Evolutionary conservation across 1,140 invertebrate species (phyloP), one percentile per base, ranked within the genome.

Genomic region (Onthophagus taurus): DNA sequence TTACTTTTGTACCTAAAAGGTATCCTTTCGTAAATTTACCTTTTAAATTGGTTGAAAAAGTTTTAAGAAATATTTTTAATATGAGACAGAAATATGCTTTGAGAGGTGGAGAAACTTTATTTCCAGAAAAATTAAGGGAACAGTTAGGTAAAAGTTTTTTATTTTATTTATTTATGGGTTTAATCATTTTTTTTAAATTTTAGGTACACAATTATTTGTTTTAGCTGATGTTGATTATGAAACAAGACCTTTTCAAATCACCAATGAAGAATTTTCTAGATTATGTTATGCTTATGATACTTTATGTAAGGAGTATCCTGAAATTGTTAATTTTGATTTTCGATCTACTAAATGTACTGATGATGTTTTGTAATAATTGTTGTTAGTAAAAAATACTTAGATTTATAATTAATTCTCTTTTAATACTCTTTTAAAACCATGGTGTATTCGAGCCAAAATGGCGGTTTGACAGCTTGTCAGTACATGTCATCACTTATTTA

Each of bases 21-120:
- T 62, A 74, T 35, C 94, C 96, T 2, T 57, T 80, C 3, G 87
- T 93, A 49, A 64, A 76, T 30, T 69, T 89, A 19, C 79, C 88
- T 0, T 98, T 97, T 66, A 64, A 79, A 49, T 60, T 94, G 9
- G 81, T 96, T 31, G 92, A 98, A 61, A 97, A 96, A 72, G 79
- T 99, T 14, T 69, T 82, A 0, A 69, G 90, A 0, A 79, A 84
- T 49, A 70, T 95, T 37, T 99, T 97, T 66, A 79, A 80, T 54
- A 85, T 83, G 70, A 75, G 90, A 36, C 85, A 89, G 58, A 97
- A 97, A 59, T 81, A 81, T 64, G 80, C 78, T 31, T 71, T 78
- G 11, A 73, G 77, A 50, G 79, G 84, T 13, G 68, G 78, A 7
- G 64, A 73, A 71, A 84, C 76, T 4, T 63, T 96, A 11, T 91